Base-by-base conservation (phyloP, 2,113 vertebrate species). In the Gila orcuttii region DNA sequence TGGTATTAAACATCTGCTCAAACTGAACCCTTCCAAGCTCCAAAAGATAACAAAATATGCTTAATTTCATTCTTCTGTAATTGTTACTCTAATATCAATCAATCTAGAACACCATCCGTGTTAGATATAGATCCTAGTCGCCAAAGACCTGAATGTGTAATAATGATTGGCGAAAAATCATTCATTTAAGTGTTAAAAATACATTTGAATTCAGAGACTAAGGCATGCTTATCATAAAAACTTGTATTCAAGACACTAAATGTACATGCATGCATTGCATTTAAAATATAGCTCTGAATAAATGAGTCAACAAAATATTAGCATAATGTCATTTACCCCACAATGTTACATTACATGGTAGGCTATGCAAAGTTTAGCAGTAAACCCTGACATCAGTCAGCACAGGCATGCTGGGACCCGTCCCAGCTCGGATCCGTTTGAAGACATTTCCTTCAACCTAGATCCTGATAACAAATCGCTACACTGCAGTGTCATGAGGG, bases 361-460 rank as follows among this genome's bases (percentile, higher is more conserved):
- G 28, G 28, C 28, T 28, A n/a, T 59, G 21, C 57, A 59, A 23
- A 36, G 64, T 68, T 1, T 19, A 19, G 17, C 13, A 31, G 28
- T 33, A 68, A 7, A 33, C 28, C 21, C 1, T 8, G 31, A 7
- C 31, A 12, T 71, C 68, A 42, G 36, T n/a, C 68, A 52, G 13
- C 31, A 19, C 25, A 31, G 17, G 45, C n/a, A 31, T 17, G 42
- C 45, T 17, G 45, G 15, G 36, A 71, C 19, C 7, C 3, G 74
- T 17, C 47, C n/a, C 47, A 55, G 28, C 45, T 77, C 47, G 55
- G 25, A 52, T 55, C 4, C 23, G 36, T 77, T 55, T 31, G 17
- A 77, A 52, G 74, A 33, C 7, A 77, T 71, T 71, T 23, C 68
- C 68, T 71, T 71, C 68, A 71, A 23, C 25, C 47, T 52, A 52